Evolutionary conservation across 2,113 vertebrate genomes (phyloP).

Genomic region (Syngnathoides biaculeatus): DNA sequence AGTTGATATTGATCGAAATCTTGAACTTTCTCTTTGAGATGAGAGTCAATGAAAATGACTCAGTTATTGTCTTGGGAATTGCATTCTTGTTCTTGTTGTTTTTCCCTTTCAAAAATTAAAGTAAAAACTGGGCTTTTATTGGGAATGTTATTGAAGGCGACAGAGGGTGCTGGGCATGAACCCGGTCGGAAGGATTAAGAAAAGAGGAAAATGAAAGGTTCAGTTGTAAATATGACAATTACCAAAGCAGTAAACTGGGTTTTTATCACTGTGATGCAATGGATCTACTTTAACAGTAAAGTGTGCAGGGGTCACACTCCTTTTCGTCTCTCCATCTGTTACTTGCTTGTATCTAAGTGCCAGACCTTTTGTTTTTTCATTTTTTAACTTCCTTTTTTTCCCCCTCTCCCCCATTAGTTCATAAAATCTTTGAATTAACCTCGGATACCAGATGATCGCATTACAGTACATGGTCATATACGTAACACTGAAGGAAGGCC

Average conservation of each 20-base stretch:
- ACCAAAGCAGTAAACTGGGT: not conserved
- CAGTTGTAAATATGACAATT: not conserved
- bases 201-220: not conserved
- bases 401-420: not conserved
- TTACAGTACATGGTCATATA: constrained; percentile 11
- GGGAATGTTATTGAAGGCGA: not conserved
- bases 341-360: not conserved
- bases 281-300: not conserved
- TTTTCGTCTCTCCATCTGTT: not conserved
- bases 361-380: no score
- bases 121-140: not conserved
- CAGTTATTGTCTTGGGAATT: not conserved
- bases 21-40: not conserved
- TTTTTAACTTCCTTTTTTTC: constrained; percentile 19
- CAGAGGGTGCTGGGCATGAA: not conserved
- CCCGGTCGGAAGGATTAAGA: not conserved
- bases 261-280: constrained; percentile 4
- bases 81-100: not conserved
- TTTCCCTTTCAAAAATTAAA: not conserved
- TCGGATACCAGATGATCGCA: constrained; percentile 36
- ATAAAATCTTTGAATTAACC: constrained; percentile 2
- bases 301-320: not conserved
- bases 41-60: not conserved
- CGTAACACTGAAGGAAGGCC: constrained; percentile 33
- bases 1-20: not conserved